These are phyloP conservation scores for Chrysopilus asiliformis DNA, from an alignment of 2,888 invertebrate genomes.

Conservation along the genomic window DNA sequence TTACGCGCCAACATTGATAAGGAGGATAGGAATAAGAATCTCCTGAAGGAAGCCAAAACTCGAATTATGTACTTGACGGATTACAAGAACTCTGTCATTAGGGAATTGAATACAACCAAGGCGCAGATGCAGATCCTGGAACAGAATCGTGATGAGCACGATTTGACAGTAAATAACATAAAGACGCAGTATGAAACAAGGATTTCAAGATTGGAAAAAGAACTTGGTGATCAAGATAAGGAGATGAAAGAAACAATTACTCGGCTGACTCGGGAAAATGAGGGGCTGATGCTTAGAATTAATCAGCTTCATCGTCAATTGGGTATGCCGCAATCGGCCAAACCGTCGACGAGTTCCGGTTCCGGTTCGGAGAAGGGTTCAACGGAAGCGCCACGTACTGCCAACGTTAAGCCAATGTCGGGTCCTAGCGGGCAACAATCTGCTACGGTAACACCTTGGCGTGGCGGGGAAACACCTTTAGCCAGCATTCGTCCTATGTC, in stretches of 20 bases:
- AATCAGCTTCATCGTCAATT: constrained; percentile 53
- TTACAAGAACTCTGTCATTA: constrained; percentile 46
- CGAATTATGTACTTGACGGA: constrained; percentile 61
- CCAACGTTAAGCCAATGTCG: constrained; percentile 91
- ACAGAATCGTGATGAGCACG: constrained; percentile 44
- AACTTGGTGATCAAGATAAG: constrained; percentile 48
- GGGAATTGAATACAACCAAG: constrained; percentile 44
- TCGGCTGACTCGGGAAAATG: constrained; percentile 45
- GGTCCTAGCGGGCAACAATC: constrained; percentile 42
- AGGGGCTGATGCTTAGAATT: constrained; percentile 56
- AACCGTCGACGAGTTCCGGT: constrained; percentile 54
- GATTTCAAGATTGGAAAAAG: constrained; percentile 56
- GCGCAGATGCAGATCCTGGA: constrained; percentile 39
- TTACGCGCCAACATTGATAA: constrained; percentile 54
- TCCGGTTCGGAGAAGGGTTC: constrained; percentile 43
- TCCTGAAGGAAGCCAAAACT: constrained; percentile 60
- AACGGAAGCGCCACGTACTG: constrained; percentile 57
- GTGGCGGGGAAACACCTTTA: constrained; percentile 69
- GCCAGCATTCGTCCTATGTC: constrained; percentile 90
- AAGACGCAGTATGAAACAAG: constrained; percentile 59
- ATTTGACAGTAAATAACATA: constrained; percentile 44
- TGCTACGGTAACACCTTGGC: constrained; percentile 47
- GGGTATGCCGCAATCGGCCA: constrained; percentile 48
- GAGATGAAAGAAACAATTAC: constrained; percentile 43
- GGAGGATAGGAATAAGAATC: constrained; percentile 50